phyloP scores from a whole-genome alignment of 2,113 vertebrate species.

The Rhinolophus sinicus region DNA sequence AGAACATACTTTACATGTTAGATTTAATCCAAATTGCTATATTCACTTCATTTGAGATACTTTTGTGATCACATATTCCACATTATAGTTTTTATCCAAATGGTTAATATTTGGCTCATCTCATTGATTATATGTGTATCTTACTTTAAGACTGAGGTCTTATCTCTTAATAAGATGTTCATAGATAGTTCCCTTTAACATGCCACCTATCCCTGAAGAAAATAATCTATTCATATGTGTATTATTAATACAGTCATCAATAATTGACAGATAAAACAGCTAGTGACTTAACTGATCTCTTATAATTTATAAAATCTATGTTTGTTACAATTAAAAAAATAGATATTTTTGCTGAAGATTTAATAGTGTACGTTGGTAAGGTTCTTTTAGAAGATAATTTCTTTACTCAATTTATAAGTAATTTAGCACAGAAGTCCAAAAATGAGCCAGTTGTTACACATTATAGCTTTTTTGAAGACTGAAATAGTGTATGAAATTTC shows the following conservation, averaged over 20 bases:
- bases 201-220: background rate
- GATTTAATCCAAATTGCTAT: background rate
- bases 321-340: background rate
- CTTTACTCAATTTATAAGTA: conserved; percentile 44
- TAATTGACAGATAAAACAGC: background rate
- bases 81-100: background rate
- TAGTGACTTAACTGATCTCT: background rate
- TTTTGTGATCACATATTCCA: background rate
- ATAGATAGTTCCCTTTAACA: background rate
- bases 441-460: background rate
- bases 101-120: background rate
- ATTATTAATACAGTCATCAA: background rate
- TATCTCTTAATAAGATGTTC: background rate
- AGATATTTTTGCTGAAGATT: background rate
- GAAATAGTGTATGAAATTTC: background rate
- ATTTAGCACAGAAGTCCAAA: background rate
- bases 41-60: background rate
- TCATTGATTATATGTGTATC: background rate
- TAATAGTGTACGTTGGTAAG: background rate
- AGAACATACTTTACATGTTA: background rate
- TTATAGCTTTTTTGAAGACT: background rate
- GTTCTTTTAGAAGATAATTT: background rate
- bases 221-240: background rate
- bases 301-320: background rate
- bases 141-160: background rate